Base-by-base conservation (phyloP, 2,888 invertebrate genomes). In the Panopea generosa region DNA sequence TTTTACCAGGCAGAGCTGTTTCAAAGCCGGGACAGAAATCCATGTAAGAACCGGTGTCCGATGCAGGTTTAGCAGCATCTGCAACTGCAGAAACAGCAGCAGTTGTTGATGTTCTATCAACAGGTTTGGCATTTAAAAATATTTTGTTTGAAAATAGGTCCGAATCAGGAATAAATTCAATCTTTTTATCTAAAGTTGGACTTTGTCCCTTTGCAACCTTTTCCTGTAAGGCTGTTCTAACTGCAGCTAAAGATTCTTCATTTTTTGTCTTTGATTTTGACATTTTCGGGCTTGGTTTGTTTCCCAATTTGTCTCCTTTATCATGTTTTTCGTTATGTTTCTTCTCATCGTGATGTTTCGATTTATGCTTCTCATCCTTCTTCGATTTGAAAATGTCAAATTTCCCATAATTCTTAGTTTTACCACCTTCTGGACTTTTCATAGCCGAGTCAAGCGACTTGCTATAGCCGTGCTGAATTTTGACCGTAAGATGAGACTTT, bases 11-110 rank as follows among this genome's bases (percentile, higher is more conserved):
- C 33, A 63, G 18, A 33, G 47, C 52, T 24, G 27, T 43, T 22
- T 74, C 74, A 52, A 63, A 27, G 0, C 74, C 77, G 7, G 85
- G 85, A 16, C 68, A 57, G 52, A 80, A 85, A 11, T 80, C 76
- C 76, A 85, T 77, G 52, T 85, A 85, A 9, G 57, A 73, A 73
- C 60, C 77, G 22, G 70, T 75, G 53, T 78, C 80, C 27, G 53
- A 24, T 6, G 24, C 16, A 9, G 20, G 24, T 22, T 49, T 26
- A 27, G 49, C 52, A 50, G 63, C 56, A 50, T 57, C 65, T 18
- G 43, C 22, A 7, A 24, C 55, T 29, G 33, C 33, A 6, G 45
- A 29, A n/a, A 45, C 6, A 18, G 33, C 33, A 27, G 22, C 43
- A 20, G 18, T 49, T 29, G 26, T 24, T 1, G 33, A 33, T 7